These are phyloP conservation scores for Balanococcus diminutus DNA, from an alignment of 2,888 invertebrate species.

Conservation along the genomic window DNA sequence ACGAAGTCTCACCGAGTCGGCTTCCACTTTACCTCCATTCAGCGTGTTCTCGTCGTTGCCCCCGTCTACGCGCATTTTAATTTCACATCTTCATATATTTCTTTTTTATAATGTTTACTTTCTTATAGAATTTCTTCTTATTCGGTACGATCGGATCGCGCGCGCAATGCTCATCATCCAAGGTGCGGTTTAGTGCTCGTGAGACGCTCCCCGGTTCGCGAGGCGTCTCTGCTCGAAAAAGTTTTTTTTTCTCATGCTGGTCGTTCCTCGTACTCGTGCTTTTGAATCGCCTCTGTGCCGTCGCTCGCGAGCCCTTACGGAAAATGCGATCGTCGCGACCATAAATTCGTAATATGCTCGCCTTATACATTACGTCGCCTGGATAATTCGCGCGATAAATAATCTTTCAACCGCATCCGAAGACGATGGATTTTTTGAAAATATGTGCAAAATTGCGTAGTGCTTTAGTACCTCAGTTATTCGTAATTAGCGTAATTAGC, in stretches of 20 bases:
- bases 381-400: conserved; percentile 14
- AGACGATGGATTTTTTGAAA: conserved; percentile 48
- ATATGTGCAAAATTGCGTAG: conserved; percentile 45
- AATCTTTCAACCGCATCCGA: neutral
- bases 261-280: neutral
- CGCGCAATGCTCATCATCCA: conserved; percentile 14
- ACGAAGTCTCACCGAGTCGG: conserved; percentile 51
- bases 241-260: neutral
- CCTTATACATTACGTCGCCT: neutral
- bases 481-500: conserved; percentile 14
- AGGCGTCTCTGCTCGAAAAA: neutral
- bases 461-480: conserved; percentile 24
- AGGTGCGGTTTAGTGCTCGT: conserved; percentile 41
- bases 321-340: neutral
- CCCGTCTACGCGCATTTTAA: conserved; percentile 37
- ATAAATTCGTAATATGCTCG: conserved; percentile 17
- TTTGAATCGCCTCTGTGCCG: neutral
- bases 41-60: conserved; percentile 5
- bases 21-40: conserved; percentile 47
- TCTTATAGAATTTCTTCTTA: conserved; percentile 51
- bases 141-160: neutral
- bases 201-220: conserved; percentile 28
- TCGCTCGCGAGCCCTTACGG: neutral
- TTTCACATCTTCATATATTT: conserved; percentile 50
- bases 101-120: conserved; percentile 51